Conservation (phyloP, 2,888 invertebrate species). For the Troides helena region DNA sequence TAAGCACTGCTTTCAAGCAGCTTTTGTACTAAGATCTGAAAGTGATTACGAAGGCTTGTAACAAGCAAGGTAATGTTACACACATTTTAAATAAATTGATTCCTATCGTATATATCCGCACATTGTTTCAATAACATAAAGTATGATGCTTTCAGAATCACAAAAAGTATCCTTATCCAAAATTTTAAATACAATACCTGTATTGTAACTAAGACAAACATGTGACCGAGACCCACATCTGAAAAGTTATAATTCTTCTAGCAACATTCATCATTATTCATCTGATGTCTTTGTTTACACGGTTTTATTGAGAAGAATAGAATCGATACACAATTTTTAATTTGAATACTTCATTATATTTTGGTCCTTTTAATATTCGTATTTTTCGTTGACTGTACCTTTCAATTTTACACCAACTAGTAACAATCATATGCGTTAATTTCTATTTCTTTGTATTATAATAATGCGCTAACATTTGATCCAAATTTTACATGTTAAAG, state of each 20-base stretch:
- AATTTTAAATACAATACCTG: constrained; percentile 23
- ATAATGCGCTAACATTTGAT: no score
- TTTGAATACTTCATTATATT: not conserved
- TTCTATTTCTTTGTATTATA: no score
- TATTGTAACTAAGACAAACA: not conserved
- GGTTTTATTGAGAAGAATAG: not conserved
- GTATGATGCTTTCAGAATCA: constrained; percentile 20
- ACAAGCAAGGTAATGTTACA: not conserved
- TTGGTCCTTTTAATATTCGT: no score
- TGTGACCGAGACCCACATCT: constrained; percentile 21
- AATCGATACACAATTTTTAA: not conserved
- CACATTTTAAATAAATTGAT: not conserved
- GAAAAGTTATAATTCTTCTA: constrained; percentile 7
- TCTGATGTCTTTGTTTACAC: not conserved
- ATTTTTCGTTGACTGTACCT: no score
- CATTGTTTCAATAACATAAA: constrained; percentile 6
- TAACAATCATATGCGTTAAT: no score
- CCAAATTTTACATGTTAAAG: no score
- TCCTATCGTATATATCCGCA: constrained; percentile 35
- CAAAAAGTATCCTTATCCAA: constrained; percentile 18
- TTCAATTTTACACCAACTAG: no score
- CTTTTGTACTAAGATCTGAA: no score
- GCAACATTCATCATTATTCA: not conserved
- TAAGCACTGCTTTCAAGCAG: no score
- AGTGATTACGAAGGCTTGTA: not conserved